These are phyloP conservation scores for Sepiola atlantica DNA, from an alignment of 2,888 invertebrate genomes.

Conservation along the genomic window DNA sequence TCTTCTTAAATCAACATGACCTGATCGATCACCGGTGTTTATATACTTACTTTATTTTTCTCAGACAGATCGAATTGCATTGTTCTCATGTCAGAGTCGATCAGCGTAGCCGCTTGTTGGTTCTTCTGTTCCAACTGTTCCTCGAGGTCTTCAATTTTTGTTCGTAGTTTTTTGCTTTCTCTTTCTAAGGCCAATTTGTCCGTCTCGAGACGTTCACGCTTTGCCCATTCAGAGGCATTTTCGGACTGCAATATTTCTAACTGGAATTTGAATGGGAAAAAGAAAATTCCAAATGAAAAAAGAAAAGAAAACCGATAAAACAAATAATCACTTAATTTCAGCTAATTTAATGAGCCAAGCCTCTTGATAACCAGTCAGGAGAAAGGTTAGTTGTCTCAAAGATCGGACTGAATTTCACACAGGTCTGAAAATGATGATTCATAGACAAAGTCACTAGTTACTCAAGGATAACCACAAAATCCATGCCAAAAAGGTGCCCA, in stretches of 20 bases:
- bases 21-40: background rate
- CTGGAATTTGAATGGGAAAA: conserved; percentile 73
- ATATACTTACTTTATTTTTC: conserved; percentile 72
- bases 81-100: conserved; percentile 72
- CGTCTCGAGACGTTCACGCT: conserved; percentile 90
- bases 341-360: too few relatives aligned
- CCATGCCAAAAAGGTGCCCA: too few relatives aligned
- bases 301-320: background rate
- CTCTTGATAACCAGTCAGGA: too few relatives aligned
- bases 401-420: too few relatives aligned
- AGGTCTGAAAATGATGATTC: too few relatives aligned
- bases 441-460: too few relatives aligned
- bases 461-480: too few relatives aligned
- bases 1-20: background rate
- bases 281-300: background rate
- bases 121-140: conserved; percentile 80
- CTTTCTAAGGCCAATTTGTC: conserved; percentile 90
- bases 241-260: conserved; percentile 91
- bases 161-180: conserved; percentile 88
- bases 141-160: conserved; percentile 82
- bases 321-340: too few relatives aligned
- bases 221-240: conserved; percentile 95
- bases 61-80: conserved; percentile 73
- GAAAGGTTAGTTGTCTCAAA: too few relatives aligned
- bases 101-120: conserved; percentile 67